A percentile compares a stretch with the other conserved stretches of the same genome.
Evolutionary conservation across 1,140 invertebrate species (phyloP).

Genomic region (Colletes latitarsis): DNA sequence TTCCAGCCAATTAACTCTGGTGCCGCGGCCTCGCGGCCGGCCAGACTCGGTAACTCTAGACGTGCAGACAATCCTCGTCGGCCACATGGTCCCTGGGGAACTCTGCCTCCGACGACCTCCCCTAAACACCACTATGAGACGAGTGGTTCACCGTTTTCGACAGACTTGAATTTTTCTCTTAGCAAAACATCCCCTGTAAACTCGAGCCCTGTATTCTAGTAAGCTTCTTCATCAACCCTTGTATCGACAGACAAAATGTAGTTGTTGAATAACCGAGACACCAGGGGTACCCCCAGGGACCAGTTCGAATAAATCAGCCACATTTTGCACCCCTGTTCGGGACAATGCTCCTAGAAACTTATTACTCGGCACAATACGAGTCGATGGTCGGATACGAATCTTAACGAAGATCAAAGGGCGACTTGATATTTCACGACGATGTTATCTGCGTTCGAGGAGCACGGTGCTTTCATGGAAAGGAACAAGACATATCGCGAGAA

Average conservation of each 20-base stretch:
- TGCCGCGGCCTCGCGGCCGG: conserved; percentile 57
- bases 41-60: conserved; percentile 74
- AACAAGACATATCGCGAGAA: conserved; percentile 1
- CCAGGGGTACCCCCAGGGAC: too few species aligned
- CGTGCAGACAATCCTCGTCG: conserved; percentile 64
- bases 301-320: too few species aligned
- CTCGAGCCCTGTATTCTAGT: too few species aligned
- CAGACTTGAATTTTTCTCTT: too few species aligned
- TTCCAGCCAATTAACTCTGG: conserved; percentile 79
- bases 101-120: conserved; percentile 6
- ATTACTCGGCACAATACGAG: background rate
- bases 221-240: too few species aligned
- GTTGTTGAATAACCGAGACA: too few species aligned
- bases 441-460: conserved; percentile 5
- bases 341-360: background rate
- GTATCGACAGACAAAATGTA: too few species aligned
- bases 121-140: conserved; percentile 9
- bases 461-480: conserved; percentile 9
- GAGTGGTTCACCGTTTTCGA: conserved; percentile 1
- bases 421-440: conserved; percentile 20
- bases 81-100: conserved; percentile 58
- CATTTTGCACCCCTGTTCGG: too few species aligned
- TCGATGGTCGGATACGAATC: background rate
- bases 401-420: conserved; percentile 3
- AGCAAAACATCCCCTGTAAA: too few species aligned